phyloP scores from a whole-genome alignment of 2,113 vertebrate genomes.

The Naja naja region DNA sequence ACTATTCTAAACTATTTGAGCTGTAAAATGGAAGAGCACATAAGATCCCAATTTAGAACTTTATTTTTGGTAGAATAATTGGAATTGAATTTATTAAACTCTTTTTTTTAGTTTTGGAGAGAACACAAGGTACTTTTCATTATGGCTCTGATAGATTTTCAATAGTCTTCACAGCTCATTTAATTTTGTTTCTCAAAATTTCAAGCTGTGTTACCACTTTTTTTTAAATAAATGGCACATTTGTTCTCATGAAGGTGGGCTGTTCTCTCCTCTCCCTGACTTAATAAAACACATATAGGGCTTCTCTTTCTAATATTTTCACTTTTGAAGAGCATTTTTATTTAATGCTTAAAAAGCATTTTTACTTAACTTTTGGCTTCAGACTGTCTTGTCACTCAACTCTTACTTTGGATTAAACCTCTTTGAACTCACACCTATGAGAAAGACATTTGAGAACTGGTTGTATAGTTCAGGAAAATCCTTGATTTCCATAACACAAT shows the following conservation, averaged over 20 bases:
- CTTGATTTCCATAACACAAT: background rate
- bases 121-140: background rate
- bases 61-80: background rate
- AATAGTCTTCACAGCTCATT: slow-evolving; percentile 1
- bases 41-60: background rate
- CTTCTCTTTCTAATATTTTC: background rate
- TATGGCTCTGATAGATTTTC: background rate
- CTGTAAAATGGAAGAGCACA: background rate
- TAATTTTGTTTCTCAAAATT: slow-evolving; percentile 7
- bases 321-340: background rate
- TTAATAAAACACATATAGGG: background rate
- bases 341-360: background rate
- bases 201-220: background rate
- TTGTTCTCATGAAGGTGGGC: background rate
- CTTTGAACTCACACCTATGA: background rate
- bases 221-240: background rate
- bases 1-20: background rate
- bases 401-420: background rate
- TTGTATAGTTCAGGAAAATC: background rate
- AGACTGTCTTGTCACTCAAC: too few relatives aligned
- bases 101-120: background rate
- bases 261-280: background rate
- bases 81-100: slow-evolving; percentile 6
- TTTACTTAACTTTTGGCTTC: too few relatives aligned
- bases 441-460: background rate